Conservation (phyloP, 2,888 invertebrate species). For the Coelogynopora nodosa region DNA sequence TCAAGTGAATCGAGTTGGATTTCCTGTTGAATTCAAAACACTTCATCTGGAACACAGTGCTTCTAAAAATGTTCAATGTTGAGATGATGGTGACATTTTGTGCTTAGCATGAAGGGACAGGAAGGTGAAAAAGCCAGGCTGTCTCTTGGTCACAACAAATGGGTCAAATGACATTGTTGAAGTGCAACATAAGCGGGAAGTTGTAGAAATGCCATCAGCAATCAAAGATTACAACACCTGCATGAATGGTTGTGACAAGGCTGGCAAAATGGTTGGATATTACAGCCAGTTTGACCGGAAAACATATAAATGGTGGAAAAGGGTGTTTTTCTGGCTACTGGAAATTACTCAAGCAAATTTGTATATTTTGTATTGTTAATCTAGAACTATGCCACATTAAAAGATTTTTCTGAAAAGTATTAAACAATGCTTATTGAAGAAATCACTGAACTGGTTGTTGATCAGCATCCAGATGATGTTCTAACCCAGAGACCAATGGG, state of each 20-base stretch:
- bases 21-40: conserved; percentile 5
- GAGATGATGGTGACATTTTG: conserved; percentile 15
- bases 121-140: neutral
- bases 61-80: neutral
- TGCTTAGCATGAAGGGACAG: neutral
- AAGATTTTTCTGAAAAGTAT: conserved; percentile 1
- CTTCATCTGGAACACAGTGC: conserved; percentile 9
- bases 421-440: conserved; percentile 15
- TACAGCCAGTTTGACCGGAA: neutral
- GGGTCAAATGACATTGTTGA: conserved; percentile 14
- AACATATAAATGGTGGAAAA: conserved; percentile 13
- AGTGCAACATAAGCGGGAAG: neutral
- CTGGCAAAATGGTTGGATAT: neutral
- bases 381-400: neutral
- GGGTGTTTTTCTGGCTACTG: conserved; percentile 8
- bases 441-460: neutral
- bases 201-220: conserved; percentile 13
- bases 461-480: conserved; percentile 32
- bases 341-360: conserved; percentile 17
- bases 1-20: neutral
- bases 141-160: conserved; percentile 25
- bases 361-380: conserved; percentile 6
- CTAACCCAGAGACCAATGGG: conserved; percentile 8
- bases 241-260: neutral
- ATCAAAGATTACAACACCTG: neutral